A percentile compares a stretch with the other conserved stretches of the same genome.
These are phyloP conservation scores for Alcedo quadribrachys DNA, from an alignment of 2,797 vertebrate species.

Conservation along the genomic window DNA sequence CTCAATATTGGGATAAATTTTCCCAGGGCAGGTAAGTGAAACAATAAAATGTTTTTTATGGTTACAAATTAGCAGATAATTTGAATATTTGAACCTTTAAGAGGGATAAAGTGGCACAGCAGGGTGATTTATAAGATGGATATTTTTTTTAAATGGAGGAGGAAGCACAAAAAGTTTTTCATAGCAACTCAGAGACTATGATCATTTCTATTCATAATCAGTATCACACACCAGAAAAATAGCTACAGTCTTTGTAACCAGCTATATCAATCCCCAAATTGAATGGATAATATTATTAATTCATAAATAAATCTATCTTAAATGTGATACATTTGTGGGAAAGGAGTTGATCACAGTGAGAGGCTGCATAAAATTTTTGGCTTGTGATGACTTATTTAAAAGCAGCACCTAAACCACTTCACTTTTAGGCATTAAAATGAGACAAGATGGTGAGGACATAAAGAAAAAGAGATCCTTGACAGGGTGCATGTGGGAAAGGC, in stretches of 20 bases:
- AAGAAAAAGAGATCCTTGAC: fast-evolving
- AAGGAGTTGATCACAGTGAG: neutral
- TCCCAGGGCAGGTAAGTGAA: constrained; percentile 6
- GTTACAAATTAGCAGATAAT: neutral
- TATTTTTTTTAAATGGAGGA: neutral
- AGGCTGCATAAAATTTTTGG: neutral
- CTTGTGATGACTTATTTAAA: neutral
- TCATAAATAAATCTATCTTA: neutral
- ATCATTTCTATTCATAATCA: neutral
- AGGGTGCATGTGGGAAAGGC: neutral
- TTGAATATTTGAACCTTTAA: constrained; percentile 45
- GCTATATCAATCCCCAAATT: neutral
- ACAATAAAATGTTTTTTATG: constrained; percentile 36
- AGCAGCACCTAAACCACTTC: neutral
- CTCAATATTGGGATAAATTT: neutral
- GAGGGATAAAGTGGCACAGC: neutral
- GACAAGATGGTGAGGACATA: neutral
- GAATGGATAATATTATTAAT: neutral
- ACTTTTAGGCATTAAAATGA: neutral
- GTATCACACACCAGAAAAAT: neutral
- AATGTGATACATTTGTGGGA: neutral
- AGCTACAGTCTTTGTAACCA: neutral
- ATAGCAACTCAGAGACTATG: neutral
- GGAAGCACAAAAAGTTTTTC: neutral
- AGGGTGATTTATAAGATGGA: neutral